phyloP scores from a whole-genome alignment of 2,797 vertebrate species.

The Varecia variegata region DNA sequence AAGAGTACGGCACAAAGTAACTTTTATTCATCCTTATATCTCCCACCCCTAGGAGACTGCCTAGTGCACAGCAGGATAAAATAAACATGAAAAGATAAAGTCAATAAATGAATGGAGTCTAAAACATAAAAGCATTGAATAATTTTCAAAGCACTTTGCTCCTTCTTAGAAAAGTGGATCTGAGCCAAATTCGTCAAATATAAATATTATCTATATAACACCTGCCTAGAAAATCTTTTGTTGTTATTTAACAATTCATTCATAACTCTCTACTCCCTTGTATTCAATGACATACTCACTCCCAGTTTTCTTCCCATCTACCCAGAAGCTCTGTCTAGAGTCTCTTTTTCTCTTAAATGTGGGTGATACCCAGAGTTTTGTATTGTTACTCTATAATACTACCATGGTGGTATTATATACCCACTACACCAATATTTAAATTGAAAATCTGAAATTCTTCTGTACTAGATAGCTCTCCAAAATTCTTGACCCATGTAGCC shows the following conservation, averaged over 20 bases:
- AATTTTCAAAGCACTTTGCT: neutral
- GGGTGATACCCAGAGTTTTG: neutral
- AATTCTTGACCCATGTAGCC: neutral
- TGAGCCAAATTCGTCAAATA: neutral
- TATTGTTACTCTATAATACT: neutral
- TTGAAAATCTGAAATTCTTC: neutral
- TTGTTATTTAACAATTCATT: neutral
- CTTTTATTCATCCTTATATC: neutral
- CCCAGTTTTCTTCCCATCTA: neutral
- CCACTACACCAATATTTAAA: neutral
- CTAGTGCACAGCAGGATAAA: neutral
- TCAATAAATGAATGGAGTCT: neutral
- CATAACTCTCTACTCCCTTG: neutral
- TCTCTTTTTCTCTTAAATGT: neutral
- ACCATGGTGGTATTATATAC: neutral
- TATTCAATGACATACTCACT: neutral
- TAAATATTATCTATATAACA: neutral
- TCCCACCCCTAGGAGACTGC: neutral
- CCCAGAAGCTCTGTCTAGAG: neutral
- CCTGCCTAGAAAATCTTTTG: neutral
- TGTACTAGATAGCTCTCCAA: neutral
- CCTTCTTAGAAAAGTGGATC: neutral
- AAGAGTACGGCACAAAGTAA: neutral
- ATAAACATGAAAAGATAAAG: neutral
- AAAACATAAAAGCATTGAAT: neutral